Conservation (phyloP, 2,113 vertebrate genomes). For the Chaenocephalus aceratus region DNA sequence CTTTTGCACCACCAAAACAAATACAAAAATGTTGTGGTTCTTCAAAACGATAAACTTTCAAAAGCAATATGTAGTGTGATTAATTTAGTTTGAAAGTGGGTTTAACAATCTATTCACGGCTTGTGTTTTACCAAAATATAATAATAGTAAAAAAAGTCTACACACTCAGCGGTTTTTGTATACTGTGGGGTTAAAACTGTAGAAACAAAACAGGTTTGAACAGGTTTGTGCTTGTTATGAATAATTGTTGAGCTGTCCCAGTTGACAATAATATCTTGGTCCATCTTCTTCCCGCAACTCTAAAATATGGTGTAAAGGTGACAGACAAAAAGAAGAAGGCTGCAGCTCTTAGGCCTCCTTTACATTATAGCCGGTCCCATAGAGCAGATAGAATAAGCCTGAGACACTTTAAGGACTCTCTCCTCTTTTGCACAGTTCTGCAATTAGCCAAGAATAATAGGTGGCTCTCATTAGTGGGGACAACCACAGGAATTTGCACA, state of each 20-base stretch:
- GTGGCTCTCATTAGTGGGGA: not conserved
- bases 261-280: not conserved
- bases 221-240: not conserved
- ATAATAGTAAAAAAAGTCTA: not conserved
- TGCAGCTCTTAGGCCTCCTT: not conserved
- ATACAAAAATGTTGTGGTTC: not conserved
- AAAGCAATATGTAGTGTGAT: not conserved
- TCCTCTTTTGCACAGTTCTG: not conserved
- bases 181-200: slow-evolving; percentile 8
- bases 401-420: not conserved
- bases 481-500: slow-evolving; percentile 21
- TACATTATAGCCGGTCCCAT: not conserved
- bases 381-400: slow-evolving; percentile 8
- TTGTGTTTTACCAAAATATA: not conserved
- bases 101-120: slow-evolving; percentile 1
- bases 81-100: not conserved
- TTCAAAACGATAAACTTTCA: not conserved
- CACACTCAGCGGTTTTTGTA: slow-evolving; percentile 1
- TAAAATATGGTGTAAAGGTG: not conserved
- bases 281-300: slow-evolving; percentile 2
- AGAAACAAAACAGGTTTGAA: slow-evolving; percentile 1
- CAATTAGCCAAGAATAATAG: slow-evolving; percentile 9
- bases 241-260: not conserved
- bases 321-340: not conserved
- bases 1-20: not conserved